These are phyloP conservation scores for Cyanocitta stelleri DNA, from an alignment of 2,113 vertebrate species.

Conservation along the genomic window DNA sequence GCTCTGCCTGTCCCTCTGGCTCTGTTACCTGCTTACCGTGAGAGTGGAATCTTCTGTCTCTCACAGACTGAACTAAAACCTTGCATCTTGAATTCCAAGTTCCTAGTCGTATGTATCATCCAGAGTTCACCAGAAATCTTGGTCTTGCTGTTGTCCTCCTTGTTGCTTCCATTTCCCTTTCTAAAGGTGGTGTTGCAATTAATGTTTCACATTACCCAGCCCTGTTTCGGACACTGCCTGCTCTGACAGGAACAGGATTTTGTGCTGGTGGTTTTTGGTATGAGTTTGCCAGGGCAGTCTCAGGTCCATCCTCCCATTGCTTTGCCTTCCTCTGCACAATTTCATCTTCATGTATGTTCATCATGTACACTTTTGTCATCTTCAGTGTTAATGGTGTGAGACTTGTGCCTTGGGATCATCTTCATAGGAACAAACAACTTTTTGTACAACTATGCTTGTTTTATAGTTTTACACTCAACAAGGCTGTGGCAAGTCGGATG, in stretches of 20 bases:
- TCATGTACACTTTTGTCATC: rapidly evolving
- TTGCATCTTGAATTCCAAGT: background rate
- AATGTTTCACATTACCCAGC: background rate
- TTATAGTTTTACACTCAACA: rapidly evolving
- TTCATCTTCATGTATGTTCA: background rate
- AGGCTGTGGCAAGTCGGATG: background rate
- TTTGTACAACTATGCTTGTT: rapidly evolving
- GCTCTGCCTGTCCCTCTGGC: background rate
- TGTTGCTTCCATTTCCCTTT: background rate
- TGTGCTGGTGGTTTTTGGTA: background rate
- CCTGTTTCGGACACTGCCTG: background rate
- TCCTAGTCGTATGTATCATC: background rate
- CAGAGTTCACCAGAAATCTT: background rate
- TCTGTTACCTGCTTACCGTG: background rate
- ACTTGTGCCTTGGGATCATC: background rate
- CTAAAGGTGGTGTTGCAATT: background rate
- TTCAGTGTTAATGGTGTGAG: background rate
- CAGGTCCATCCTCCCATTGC: background rate
- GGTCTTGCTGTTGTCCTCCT: background rate
- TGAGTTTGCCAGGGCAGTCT: background rate
- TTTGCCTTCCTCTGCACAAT: background rate
- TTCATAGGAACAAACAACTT: background rate
- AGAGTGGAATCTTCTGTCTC: background rate
- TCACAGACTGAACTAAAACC: background rate
- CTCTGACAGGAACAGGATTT: background rate